Evolutionary conservation across 2,888 invertebrate species (phyloP).

Genomic region (Calameuta pallipes): DNA sequence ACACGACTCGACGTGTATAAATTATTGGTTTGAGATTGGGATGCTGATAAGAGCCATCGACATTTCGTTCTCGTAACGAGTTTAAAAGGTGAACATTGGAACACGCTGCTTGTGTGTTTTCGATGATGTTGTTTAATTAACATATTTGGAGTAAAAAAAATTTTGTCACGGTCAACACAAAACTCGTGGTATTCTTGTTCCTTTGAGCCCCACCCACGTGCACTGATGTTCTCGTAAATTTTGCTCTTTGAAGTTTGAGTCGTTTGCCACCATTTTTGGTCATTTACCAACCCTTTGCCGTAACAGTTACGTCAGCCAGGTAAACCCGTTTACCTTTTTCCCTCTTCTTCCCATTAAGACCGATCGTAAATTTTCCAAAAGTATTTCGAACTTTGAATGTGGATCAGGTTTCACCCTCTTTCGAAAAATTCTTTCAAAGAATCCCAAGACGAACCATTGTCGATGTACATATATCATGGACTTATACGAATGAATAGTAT

Average conservation of each 20-base stretch:
- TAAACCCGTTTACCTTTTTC: not conserved
- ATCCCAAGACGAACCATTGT: not conserved
- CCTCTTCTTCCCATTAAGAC: not conserved
- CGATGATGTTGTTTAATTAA: constrained; percentile 10
- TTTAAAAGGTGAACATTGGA: not conserved
- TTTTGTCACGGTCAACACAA: not conserved
- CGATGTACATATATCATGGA: too few relatives aligned
- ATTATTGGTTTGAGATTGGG: constrained; percentile 8
- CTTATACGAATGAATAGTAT: not conserved
- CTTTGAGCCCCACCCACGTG: not conserved
- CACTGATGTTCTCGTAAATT: not conserved
- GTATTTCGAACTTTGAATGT: not conserved
- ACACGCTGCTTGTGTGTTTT: not conserved
- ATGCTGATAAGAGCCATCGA: constrained; percentile 11
- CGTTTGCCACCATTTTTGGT: constrained; percentile 3
- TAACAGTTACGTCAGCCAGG: not conserved
- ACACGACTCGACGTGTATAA: constrained; percentile 15
- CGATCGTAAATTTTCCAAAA: not conserved
- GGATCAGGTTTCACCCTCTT: not conserved
- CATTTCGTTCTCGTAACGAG: not conserved
- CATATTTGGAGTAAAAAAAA: constrained; percentile 14
- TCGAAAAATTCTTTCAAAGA: not conserved
- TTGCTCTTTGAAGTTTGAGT: not conserved
- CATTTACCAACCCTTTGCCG: not conserved
- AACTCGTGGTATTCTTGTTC: not conserved